These are phyloP conservation scores for Pammene fasciana DNA, from an alignment of 2,888 invertebrate species.

Conservation along the genomic window DNA sequence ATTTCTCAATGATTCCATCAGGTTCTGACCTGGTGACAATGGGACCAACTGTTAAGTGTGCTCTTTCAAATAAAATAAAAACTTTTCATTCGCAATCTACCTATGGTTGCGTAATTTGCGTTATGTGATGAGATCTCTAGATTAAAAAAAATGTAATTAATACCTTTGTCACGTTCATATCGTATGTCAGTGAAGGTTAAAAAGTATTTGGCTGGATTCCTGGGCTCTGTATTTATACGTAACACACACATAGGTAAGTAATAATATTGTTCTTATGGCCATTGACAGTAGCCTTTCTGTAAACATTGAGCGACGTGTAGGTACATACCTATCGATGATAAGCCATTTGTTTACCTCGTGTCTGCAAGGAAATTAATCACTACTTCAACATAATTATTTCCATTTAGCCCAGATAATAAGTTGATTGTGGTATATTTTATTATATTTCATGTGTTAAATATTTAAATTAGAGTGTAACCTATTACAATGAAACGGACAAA, in stretches of 20 bases:
- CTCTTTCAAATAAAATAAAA: too few species aligned
- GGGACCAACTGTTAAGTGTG: too few species aligned
- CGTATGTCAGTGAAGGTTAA: not conserved
- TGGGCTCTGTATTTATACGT: too few species aligned
- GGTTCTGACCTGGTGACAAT: too few species aligned
- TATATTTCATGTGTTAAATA: too few species aligned
- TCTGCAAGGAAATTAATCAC: constrained; percentile 43
- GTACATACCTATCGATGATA: constrained; percentile 24
- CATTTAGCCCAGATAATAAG: constrained; percentile 14
- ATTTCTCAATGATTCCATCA: too few species aligned
- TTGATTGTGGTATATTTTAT: constrained; percentile 9
- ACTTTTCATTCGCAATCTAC: too few species aligned
- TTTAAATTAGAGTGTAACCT: too few species aligned
- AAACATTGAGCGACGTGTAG: constrained; percentile 47
- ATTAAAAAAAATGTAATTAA: constrained; percentile 20
- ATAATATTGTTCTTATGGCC: constrained; percentile 41
- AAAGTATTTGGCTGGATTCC: too few species aligned
- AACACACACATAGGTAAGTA: too few species aligned
- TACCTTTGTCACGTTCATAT: constrained; percentile 24
- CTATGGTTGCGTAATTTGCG: constrained; percentile 1
- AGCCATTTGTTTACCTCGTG: constrained; percentile 53
- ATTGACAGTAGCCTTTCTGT: constrained; percentile 50
- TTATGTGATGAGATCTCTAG: constrained; percentile 19
- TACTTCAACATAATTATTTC: constrained; percentile 45
- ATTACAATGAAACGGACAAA: too few species aligned